Percentiles rank a stretch among this genome's conserved stretches.
Evolutionary conservation across 2,888 invertebrate genomes (phyloP).

Genomic region (Disparrhopalites patrizii): DNA sequence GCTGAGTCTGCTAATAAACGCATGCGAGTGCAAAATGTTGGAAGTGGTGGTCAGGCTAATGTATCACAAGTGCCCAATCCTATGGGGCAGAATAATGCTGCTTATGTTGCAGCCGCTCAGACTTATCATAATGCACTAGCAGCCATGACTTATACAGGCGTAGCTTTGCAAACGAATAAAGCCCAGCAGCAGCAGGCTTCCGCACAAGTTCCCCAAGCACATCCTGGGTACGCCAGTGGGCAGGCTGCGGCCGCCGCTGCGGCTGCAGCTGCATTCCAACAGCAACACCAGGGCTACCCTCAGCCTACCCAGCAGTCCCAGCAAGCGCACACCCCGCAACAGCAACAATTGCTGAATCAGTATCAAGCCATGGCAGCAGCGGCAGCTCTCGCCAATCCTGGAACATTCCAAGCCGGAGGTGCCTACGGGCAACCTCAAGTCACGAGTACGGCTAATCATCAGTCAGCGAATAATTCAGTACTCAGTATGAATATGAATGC

Average conservation of each 20-base stretch:
- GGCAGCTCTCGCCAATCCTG: slow-evolving; percentile 46
- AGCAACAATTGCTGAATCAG: slow-evolving; percentile 39
- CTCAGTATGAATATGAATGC: slow-evolving; percentile 33
- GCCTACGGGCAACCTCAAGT: slow-evolving; percentile 31
- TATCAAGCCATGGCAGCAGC: slow-evolving; percentile 47
- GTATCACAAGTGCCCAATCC: slow-evolving; percentile 24
- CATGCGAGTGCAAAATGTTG: slow-evolving; percentile 39
- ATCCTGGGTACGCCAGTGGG: slow-evolving; percentile 17
- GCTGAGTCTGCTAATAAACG: slow-evolving; percentile 44
- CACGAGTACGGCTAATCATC: slow-evolving; percentile 33
- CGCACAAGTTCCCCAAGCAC: slow-evolving; percentile 17
- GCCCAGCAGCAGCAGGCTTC: slow-evolving; percentile 35
- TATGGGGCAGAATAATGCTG: slow-evolving; percentile 47
- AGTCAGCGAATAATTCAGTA: slow-evolving; percentile 18
- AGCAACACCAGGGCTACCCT: slow-evolving; percentile 40
- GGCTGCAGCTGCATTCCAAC: slow-evolving; percentile 33
- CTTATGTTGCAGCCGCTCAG: slow-evolving; percentile 48
- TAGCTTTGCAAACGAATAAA: slow-evolving; percentile 58
- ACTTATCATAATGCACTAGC: slow-evolving; percentile 56
- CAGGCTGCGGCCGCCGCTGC: slow-evolving; percentile 20
- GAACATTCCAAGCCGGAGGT: slow-evolving; percentile 39
- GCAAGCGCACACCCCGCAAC: slow-evolving; percentile 43
- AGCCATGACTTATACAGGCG: slow-evolving; percentile 66
- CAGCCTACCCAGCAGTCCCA: slow-evolving; percentile 41
- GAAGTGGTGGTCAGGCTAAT: slow-evolving; percentile 17